Conservation (phyloP, 2,797 vertebrate genomes). For the Scomberomorus guttatus region DNA sequence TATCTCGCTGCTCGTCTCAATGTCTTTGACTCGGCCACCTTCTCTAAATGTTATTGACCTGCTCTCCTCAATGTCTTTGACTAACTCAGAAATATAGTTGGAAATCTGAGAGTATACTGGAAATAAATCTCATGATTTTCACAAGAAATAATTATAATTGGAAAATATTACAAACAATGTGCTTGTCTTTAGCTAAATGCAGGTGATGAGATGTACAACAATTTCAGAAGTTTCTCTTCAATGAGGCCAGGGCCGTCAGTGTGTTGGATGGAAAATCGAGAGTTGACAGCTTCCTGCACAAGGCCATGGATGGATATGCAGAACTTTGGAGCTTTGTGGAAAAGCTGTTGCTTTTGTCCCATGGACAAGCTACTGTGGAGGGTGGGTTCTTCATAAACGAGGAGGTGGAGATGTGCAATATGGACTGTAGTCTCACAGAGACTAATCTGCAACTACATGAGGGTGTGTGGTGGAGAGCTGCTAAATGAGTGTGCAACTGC, state of each 20-base stretch:
- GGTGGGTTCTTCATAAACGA: too few relatives aligned
- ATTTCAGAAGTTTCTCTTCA: conserved; percentile 40
- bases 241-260: conserved; percentile 19
- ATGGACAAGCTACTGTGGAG: too few relatives aligned
- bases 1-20: too few relatives aligned
- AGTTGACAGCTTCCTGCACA: too few relatives aligned
- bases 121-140: conserved; percentile 23
- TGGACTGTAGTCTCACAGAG: neutral
- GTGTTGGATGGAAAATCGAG: too few relatives aligned
- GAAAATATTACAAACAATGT: neutral
- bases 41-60: too few relatives aligned
- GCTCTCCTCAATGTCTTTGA: too few relatives aligned
- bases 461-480: conserved; percentile 44
- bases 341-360: too few relatives aligned
- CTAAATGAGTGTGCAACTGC: conserved; percentile 35
- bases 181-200: neutral
- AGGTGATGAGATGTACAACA: conserved; percentile 9
- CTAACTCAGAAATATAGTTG: conserved; percentile 12
- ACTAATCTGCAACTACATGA: conserved; percentile 40
- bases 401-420: neutral
- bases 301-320: too few relatives aligned
- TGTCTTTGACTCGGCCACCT: too few relatives aligned
- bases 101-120: neutral
- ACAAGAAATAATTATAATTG: conserved; percentile 1
- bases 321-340: too few relatives aligned